Conservation (phyloP, 2,797 vertebrate species). For the Gambusia yucatana region DNA sequence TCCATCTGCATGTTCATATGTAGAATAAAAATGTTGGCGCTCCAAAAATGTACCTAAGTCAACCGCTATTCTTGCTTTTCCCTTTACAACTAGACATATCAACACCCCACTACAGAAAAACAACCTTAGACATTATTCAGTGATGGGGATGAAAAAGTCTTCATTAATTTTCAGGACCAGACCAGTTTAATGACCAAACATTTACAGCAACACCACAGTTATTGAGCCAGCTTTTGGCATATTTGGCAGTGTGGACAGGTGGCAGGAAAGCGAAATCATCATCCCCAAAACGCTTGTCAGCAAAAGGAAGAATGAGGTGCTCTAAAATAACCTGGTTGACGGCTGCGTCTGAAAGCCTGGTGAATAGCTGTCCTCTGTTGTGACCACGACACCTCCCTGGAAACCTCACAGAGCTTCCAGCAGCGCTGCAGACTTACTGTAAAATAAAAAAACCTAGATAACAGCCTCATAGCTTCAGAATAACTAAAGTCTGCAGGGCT, state of each 20-base stretch:
- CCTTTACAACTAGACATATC: not conserved
- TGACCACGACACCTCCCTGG: not conserved
- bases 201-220: not conserved
- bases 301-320: not conserved
- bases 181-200: not conserved
- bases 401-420: not conserved
- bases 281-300: not conserved
- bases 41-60: not conserved
- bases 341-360: too few relatives aligned
- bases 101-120: not conserved
- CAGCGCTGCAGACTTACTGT: not conserved
- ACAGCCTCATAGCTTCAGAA: not conserved
- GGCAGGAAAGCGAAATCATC: not conserved
- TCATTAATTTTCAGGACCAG: not conserved
- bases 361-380: not conserved
- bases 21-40: not conserved
- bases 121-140: not conserved
- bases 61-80: not conserved
- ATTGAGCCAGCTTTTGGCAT: not conserved
- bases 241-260: not conserved
- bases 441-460: not conserved
- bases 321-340: not conserved
- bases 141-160: not conserved
- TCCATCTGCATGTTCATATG: not conserved
- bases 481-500: not conserved